phyloP scores from a whole-genome alignment of 2,797 vertebrate genomes.

The Sebastes matsubarae region DNA sequence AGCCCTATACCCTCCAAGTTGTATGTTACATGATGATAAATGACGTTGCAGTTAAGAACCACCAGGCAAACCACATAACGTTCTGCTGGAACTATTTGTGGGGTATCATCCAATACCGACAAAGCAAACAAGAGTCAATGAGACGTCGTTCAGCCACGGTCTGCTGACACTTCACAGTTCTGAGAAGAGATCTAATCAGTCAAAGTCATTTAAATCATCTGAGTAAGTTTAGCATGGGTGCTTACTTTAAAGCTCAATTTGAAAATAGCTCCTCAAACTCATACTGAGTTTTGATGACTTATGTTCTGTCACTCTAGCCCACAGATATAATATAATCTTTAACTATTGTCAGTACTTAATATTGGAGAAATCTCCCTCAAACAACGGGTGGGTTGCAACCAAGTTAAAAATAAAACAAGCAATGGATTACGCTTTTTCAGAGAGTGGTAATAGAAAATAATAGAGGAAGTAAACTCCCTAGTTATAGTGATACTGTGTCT shows the following conservation, averaged over 20 bases:
- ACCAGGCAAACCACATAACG: not conserved
- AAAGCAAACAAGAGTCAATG: not conserved
- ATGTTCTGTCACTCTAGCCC: not conserved
- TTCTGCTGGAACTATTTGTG: rapidly evolving
- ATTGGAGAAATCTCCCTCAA: not conserved
- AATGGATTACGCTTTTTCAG: not conserved
- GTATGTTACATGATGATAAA: not conserved
- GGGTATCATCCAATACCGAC: not conserved
- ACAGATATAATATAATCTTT: not conserved
- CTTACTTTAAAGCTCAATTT: not conserved
- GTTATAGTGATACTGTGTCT: not conserved
- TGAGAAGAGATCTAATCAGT: not conserved
- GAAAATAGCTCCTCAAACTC: not conserved
- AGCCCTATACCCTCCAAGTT: not conserved
- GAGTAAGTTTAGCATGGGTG: not conserved
- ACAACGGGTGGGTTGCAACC: not conserved
- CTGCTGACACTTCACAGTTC: not conserved
- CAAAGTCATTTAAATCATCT: not conserved
- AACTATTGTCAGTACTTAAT: not conserved
- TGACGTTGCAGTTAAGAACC: not conserved
- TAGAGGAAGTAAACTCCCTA: not conserved
- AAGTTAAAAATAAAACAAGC: not conserved
- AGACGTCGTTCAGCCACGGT: not conserved
- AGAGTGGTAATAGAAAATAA: not conserved
- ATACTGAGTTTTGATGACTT: not conserved